These are phyloP conservation scores for Trematomus loennbergii DNA, from an alignment of 2,113 vertebrate genomes.

Conservation along the genomic window DNA sequence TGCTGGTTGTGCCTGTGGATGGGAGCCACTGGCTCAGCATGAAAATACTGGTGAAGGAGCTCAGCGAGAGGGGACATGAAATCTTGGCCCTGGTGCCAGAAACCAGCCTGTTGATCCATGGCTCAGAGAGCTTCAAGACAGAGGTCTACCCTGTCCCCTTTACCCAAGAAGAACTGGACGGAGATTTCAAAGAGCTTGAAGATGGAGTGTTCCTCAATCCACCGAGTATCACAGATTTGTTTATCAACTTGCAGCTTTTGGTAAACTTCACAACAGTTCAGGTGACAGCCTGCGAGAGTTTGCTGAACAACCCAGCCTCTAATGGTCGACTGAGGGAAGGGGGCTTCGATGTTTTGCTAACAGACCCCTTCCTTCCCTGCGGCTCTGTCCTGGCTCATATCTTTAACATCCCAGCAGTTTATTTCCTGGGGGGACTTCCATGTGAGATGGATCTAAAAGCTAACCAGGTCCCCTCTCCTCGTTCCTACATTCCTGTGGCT, in stretches of 20 bases:
- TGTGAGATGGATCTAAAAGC: conserved; percentile 82
- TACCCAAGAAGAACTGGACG: conserved; percentile 69
- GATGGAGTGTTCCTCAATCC: conserved; percentile 40
- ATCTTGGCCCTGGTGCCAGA: conserved; percentile 85
- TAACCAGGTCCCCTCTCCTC: conserved; percentile 84
- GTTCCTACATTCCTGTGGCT: conserved; percentile 82
- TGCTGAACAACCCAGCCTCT: conserved; percentile 82
- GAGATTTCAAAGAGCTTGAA: background rate
- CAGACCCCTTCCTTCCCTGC: conserved; percentile 87
- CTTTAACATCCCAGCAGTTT: conserved; percentile 87
- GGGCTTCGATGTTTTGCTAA: conserved; percentile 85
- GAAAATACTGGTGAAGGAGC: too few relatives aligned
- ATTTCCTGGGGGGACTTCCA: conserved; percentile 83
- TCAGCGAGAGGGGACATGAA: too few relatives aligned
- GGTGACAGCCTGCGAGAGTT: conserved; percentile 63
- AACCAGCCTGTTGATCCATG: conserved; percentile 72
- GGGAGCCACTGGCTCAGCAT: too few relatives aligned
- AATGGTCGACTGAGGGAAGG: conserved; percentile 76
- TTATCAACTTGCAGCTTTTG: conserved; percentile 47
- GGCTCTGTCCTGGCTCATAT: conserved; percentile 84
- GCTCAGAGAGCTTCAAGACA: conserved; percentile 52
- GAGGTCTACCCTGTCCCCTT: conserved; percentile 77
- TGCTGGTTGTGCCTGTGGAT: too few relatives aligned
- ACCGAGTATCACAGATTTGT: too few relatives aligned
- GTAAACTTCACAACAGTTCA: conserved; percentile 69